Evolutionary conservation across 2,888 invertebrate genomes (phyloP).

Genomic region (Nudaria mundana): DNA sequence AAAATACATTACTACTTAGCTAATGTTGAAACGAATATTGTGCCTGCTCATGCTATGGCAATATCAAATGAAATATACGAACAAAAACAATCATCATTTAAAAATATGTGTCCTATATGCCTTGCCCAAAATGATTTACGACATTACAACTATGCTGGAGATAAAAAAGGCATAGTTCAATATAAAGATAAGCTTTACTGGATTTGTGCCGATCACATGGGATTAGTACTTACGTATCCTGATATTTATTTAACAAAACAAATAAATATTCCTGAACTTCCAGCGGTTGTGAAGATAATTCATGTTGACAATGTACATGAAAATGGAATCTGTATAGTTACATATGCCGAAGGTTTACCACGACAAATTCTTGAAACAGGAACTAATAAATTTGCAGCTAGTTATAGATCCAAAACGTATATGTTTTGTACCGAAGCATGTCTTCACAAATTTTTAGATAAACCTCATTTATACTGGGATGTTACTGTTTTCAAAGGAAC

Average conservation of each 20-base stretch:
- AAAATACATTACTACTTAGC: conserved; percentile 77
- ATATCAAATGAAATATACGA: conserved; percentile 79
- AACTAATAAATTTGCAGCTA: conserved; percentile 60
- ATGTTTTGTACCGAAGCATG: conserved; percentile 79
- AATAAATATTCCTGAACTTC: conserved; percentile 71
- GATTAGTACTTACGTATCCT: conserved; percentile 68
- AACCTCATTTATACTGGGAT: conserved; percentile 72
- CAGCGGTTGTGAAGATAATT: conserved; percentile 66
- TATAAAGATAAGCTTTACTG: conserved; percentile 81
- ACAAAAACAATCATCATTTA: conserved; percentile 69
- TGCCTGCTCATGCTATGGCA: conserved; percentile 74
- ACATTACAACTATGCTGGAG: conserved; percentile 68
- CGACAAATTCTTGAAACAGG: conserved; percentile 69
- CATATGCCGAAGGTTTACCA: conserved; percentile 79
- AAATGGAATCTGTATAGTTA: conserved; percentile 82
- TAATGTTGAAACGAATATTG: conserved; percentile 68
- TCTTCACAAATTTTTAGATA: conserved; percentile 72
- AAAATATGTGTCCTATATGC: conserved; percentile 83
- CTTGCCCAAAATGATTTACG: conserved; percentile 54
- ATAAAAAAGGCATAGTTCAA: conserved; percentile 80
- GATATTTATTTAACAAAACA: conserved; percentile 47
- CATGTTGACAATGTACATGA: conserved; percentile 64
- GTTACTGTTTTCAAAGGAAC: conserved; percentile 63
- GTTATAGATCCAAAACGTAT: conserved; percentile 74
- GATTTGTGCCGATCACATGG: conserved; percentile 80